Evolutionary conservation across 2,113 vertebrate genomes (phyloP).

Genomic region (Perca flavescens): DNA sequence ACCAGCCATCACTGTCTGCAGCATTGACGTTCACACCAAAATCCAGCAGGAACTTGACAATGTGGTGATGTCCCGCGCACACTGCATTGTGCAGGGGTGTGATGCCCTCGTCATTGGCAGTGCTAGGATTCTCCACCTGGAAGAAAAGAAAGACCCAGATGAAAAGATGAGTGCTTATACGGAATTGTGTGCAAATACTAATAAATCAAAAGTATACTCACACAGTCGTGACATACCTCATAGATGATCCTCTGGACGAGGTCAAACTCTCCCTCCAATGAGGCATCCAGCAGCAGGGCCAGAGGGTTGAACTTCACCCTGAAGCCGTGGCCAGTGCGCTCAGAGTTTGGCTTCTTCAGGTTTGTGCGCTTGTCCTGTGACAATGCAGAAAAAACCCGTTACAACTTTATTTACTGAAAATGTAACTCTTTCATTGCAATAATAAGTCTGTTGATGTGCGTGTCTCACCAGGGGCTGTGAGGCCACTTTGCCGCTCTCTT

Average conservation of each 20-base stretch:
- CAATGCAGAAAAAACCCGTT: background rate
- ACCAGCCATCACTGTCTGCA: constrained; percentile 98
- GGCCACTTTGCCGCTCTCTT: constrained; percentile 60
- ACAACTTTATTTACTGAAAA: background rate
- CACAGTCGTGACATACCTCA: constrained; percentile 84
- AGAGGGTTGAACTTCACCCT: constrained; percentile 97
- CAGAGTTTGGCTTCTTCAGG: constrained; percentile 96
- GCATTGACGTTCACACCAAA: constrained; percentile 98
- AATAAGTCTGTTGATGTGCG: no score
- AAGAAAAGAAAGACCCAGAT: constrained; percentile 12
- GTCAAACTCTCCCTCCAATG: constrained; percentile 97
- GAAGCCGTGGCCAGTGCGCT: constrained; percentile 93
- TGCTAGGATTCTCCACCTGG: constrained; percentile 98
- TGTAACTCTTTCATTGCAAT: background rate
- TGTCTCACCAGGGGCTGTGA: constrained; percentile 84
- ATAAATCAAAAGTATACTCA: background rate
- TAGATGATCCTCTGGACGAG: constrained; percentile 98
- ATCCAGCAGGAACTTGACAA: constrained; percentile 96
- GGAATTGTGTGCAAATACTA: constrained; percentile 5
- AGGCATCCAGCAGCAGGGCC: constrained; percentile 95
- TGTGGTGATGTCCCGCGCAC: constrained; percentile 98
- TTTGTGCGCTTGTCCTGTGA: constrained; percentile 94
- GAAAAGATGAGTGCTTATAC: background rate
- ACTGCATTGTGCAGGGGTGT: constrained; percentile 97
- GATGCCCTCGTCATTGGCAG: constrained; percentile 97